These are phyloP conservation scores for Lysandra coridon DNA, from an alignment of 2,888 invertebrate species.

Conservation along the genomic window DNA sequence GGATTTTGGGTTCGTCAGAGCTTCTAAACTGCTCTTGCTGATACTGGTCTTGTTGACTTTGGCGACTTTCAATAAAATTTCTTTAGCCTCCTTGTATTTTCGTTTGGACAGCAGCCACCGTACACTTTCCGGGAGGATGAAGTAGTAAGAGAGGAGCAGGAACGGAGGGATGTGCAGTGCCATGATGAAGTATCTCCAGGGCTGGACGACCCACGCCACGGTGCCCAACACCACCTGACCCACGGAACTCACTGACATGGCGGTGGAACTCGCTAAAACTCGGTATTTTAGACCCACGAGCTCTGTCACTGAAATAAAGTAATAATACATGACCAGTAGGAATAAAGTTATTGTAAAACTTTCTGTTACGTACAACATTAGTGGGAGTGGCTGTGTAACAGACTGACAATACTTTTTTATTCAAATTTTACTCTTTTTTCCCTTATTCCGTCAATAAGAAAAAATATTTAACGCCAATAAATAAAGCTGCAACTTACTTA, in stretches of 20 bases:
- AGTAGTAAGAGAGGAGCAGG: constrained; percentile 83
- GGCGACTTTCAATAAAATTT: constrained; percentile 82
- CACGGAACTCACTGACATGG: neutral
- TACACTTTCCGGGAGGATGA: constrained; percentile 84
- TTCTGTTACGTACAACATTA: no score
- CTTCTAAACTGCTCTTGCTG: constrained; percentile 71
- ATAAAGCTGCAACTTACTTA: constrained; percentile 43
- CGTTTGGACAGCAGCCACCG: constrained; percentile 87
- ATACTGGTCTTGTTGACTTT: constrained; percentile 79
- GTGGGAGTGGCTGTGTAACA: no score
- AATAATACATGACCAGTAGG: neutral
- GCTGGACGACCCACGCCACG: constrained; percentile 9
- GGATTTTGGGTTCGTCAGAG: constrained; percentile 54
- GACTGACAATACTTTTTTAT: no score
- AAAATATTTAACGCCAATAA: neutral
- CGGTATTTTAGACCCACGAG: constrained; percentile 29
- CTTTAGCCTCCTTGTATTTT: constrained; percentile 81
- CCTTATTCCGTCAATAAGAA: no score
- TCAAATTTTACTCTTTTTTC: no score
- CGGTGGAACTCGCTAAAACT: neutral
- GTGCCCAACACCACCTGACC: neutral
- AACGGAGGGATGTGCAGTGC: constrained; percentile 83
- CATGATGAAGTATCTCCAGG: constrained; percentile 23
- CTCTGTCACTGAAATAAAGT: constrained; percentile 28
- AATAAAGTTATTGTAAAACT: neutral